A percentile compares a stretch with the other conserved stretches of the same genome.
Evolutionary conservation across 2,797 vertebrate species (phyloP).

Genomic region (Channa striata): DNA sequence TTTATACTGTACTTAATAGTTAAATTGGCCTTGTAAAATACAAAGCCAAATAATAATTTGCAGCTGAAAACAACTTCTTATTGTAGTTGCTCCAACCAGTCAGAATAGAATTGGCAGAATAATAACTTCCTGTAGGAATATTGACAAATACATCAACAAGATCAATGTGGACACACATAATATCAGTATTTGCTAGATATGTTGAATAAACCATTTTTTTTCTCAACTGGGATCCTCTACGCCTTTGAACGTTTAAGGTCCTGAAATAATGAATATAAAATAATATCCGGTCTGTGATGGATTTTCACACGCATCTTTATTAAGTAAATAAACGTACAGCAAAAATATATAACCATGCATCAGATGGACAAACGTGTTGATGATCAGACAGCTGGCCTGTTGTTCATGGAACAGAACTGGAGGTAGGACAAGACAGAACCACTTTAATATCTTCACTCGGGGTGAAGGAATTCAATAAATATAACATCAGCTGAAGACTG

Average conservation of each 20-base stretch:
- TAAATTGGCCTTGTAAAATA: constrained; percentile 22
- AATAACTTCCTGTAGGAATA: no score
- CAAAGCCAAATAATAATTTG: constrained; percentile 10
- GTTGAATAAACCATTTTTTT: no score
- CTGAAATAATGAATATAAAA: constrained; percentile 14
- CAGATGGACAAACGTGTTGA: constrained; percentile 74
- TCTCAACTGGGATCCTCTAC: no score
- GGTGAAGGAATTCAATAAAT: constrained; percentile 69
- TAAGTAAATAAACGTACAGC: constrained; percentile 82
- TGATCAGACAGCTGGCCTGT: constrained; percentile 72
- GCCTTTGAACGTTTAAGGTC: neutral
- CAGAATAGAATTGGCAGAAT: neutral
- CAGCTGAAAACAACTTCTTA: neutral
- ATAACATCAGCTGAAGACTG: constrained; percentile 68
- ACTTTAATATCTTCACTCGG: constrained; percentile 65
- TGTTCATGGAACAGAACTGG: constrained; percentile 70
- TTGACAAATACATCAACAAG: neutral
- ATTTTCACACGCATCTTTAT: constrained; percentile 80
- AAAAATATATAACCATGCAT: constrained; percentile 85
- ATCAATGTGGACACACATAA: neutral
- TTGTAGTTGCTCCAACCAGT: neutral
- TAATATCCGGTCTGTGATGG: constrained; percentile 2
- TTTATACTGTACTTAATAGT: constrained; percentile 24
- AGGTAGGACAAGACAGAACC: constrained; percentile 81
- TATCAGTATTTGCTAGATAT: no score